Base-by-base conservation (phyloP, 2,797 vertebrate genomes). In the Xenopus petersii region DNA sequence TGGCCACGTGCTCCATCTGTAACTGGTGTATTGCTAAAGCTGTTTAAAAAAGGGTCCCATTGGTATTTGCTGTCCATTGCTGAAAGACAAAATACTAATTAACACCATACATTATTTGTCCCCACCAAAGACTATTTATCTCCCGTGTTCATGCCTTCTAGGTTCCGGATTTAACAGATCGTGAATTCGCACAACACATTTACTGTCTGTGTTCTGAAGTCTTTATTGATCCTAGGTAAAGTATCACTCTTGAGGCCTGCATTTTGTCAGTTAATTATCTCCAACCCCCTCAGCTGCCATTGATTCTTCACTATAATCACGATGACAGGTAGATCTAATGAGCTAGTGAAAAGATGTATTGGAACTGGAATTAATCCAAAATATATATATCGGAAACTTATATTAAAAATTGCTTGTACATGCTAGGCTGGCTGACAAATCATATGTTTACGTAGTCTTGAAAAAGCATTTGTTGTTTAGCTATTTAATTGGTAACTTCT, bases 251-350 rank as follows among this genome's bases (percentile, higher is more conserved):
- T 79, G 75, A 63, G 79, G 63, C 71, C 59, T 76, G 80, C 6
- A 24, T 82, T 84, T 83, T 83, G 82, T 84, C 82, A 83, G 81
- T 86, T 83, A 82, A 82, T 84, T 86, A 81, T 86, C 71, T 83
- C 79, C 82, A 75, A 79, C 70, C 59, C 67, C 80, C 86, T 86
- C 77, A 83, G 79, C 81, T 36, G 64, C 46, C 56, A 73, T 86
- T 0, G 0, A 86, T 84, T 70, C 36, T 82, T 87, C 62, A 67
- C 58, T 83, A 59, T 74, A 77, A 75, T 64, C 76, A 84, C 58
- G 60, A 67, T 66, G 74, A 83, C 83, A 81, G 82, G 33, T 80
- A 71, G 36, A 76, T 77, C 61, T 62, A 81, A 79, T 81, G 72
- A 5, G 67, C 74, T 83, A 54, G 64, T 58, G 80, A 8, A 56